phyloP scores from a whole-genome alignment of 2,888 invertebrate species.

The Lissonota sp. region DNA sequence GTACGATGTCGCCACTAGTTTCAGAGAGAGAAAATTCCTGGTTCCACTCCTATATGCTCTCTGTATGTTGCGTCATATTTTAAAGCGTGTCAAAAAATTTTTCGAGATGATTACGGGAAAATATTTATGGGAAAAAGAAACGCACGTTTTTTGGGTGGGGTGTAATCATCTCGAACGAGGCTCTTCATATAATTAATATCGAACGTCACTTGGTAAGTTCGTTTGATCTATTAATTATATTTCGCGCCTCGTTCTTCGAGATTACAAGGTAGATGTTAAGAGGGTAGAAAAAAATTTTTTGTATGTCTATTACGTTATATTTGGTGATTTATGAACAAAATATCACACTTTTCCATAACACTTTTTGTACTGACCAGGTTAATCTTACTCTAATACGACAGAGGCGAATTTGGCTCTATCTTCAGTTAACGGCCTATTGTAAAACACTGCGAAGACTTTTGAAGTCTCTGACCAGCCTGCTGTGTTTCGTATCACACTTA shows the following conservation, averaged over 20 bases:
- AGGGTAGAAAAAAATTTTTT: conserved; percentile 23
- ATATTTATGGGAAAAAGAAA: not conserved
- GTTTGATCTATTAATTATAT: conserved; percentile 42
- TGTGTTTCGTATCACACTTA: conserved; percentile 43
- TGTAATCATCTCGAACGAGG: conserved; percentile 49
- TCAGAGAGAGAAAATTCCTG: not conserved
- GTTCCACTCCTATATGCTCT: conserved; percentile 9
- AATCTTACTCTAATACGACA: conserved; percentile 24
- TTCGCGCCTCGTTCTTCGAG: conserved; percentile 44
- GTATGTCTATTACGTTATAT: conserved; percentile 1
- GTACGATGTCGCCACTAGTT: not conserved
- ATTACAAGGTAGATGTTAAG: conserved; percentile 46
- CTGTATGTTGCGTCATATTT: not conserved
- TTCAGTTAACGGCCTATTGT: conserved; percentile 20
- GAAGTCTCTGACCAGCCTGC: conserved; percentile 37
- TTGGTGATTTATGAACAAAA: conserved; percentile 4
- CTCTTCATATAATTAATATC: conserved; percentile 48
- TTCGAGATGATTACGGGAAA: not conserved
- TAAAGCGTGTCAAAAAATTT: not conserved
- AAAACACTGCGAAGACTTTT: conserved; percentile 38
- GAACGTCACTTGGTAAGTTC: conserved; percentile 42
- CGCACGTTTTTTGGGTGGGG: not conserved
- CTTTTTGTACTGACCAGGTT: no score
- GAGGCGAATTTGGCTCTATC: conserved; percentile 4
- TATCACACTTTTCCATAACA: conserved; percentile 4